phyloP scores from a whole-genome alignment of 30 jellyfish, hydroid and myxozoan genomes.

The Chrysaora quinquecirrha region DNA sequence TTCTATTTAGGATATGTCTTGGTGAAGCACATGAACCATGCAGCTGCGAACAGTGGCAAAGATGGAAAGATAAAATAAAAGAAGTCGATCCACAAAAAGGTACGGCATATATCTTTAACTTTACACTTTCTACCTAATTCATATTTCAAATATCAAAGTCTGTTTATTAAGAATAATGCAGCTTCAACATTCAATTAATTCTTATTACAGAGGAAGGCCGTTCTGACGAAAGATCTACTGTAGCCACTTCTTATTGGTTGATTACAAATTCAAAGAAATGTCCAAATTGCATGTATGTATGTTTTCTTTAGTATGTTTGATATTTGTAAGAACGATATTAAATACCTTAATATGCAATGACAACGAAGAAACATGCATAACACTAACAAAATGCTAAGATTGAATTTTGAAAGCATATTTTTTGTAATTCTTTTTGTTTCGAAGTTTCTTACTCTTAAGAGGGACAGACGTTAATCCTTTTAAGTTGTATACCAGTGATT shows the following conservation, averaged over 20 bases:
- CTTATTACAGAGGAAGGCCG: conserved; percentile 14
- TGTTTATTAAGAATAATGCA: neutral
- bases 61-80: conserved; percentile 54
- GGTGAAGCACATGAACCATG: conserved; percentile 85
- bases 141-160: neutral
- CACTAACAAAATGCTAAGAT: too few species aligned
- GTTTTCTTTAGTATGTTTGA: neutral
- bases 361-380: too few species aligned
- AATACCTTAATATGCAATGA: too few species aligned
- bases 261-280: conserved; percentile 67
- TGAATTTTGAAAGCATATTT: too few species aligned
- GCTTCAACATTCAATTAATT: neutral
- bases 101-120: neutral
- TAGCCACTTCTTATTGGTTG: conserved; percentile 71
- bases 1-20: conserved; percentile 48
- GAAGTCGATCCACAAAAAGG: conserved; percentile 72
- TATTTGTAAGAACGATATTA: too few species aligned
- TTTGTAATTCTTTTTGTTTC: too few species aligned
- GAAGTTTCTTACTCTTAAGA: too few species aligned
- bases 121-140: neutral
- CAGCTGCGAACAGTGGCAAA: conserved; percentile 71
- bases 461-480: too few species aligned
- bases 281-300: conserved; percentile 73
- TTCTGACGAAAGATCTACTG: conserved; percentile 41
- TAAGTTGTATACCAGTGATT: too few species aligned